Percentiles rank a stretch among this genome's conserved stretches.
Evolutionary conservation across 2,888 invertebrate genomes (phyloP).

Genomic region (Macrophya annulata): DNA sequence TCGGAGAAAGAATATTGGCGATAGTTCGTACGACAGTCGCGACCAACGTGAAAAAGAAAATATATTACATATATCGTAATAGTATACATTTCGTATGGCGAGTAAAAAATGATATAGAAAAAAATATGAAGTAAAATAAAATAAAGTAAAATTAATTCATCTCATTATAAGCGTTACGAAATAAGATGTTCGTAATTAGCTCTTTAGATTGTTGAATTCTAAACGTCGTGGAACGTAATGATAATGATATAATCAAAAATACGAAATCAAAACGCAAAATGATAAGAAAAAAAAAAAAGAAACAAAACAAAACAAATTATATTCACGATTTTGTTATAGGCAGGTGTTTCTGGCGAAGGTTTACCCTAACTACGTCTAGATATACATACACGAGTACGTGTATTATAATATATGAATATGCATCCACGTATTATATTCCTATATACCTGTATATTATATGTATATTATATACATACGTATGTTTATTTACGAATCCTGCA

Average conservation of each 20-base stretch:
- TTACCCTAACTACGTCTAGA: not conserved
- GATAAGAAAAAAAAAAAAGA: not conserved
- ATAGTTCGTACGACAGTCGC: not conserved
- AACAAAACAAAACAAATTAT: not conserved
- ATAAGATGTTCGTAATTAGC: too few species aligned
- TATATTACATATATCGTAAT: not conserved
- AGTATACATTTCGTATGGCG: not conserved
- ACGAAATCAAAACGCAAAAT: not conserved
- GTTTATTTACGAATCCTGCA: conserved; percentile 4
- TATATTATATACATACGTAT: not conserved
- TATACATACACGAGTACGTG: not conserved
- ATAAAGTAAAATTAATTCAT: too few species aligned
- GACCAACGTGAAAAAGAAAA: not conserved
- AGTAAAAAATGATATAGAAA: too few species aligned
- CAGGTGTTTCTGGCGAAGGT: conserved; percentile 5
- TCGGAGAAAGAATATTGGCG: conserved; percentile 27
- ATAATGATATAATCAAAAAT: not conserved
- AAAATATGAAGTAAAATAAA: too few species aligned
- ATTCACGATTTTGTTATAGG: not conserved
- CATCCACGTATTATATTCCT: not conserved
- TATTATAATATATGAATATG: not conserved
- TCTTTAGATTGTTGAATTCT: too few species aligned
- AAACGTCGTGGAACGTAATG: too few species aligned
- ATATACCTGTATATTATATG: not conserved
- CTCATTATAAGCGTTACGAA: too few species aligned